phyloP scores from a whole-genome alignment of 2,888 invertebrate genomes.

The Trisateles emortualis region DNA sequence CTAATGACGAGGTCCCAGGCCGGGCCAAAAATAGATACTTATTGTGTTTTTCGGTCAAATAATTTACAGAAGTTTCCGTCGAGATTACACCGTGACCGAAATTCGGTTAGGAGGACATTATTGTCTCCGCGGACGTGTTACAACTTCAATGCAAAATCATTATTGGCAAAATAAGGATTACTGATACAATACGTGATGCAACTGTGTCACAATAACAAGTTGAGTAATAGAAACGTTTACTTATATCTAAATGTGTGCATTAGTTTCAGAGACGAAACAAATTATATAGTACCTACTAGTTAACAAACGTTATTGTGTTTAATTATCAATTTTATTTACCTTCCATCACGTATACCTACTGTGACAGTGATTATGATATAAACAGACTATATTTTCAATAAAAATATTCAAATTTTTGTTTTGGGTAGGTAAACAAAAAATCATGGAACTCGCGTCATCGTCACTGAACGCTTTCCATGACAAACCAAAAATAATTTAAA shows the following conservation, averaged over 20 bases:
- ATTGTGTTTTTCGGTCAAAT: too few species aligned
- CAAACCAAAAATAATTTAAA: too few species aligned
- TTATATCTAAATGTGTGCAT: slow-evolving; percentile 19
- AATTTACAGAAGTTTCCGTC: too few species aligned
- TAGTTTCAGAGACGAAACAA: slow-evolving; percentile 24
- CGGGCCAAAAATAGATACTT: too few species aligned
- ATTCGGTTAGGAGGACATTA: too few species aligned
- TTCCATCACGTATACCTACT: slow-evolving; percentile 40
- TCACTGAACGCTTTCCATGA: too few species aligned
- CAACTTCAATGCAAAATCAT: too few species aligned
- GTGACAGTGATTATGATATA: slow-evolving; percentile 34
- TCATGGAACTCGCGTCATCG: too few species aligned
- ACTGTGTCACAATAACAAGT: slow-evolving; percentile 7
- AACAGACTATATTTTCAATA: slow-evolving; percentile 61
- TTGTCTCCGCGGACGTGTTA: too few species aligned
- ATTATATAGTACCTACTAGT: slow-evolving; percentile 13
- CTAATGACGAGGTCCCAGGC: too few species aligned
- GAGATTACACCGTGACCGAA: too few species aligned
- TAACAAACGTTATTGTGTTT: slow-evolving; percentile 23
- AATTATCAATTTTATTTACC: slow-evolving; percentile 41
- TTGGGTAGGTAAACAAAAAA: slow-evolving; percentile 55
- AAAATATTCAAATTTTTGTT: slow-evolving; percentile 59
- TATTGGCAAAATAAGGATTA: not conserved
- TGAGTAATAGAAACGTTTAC: slow-evolving; percentile 10
- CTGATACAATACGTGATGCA: slow-evolving; percentile 2